phyloP scores from a whole-genome alignment of 2,888 invertebrate genomes.

The Caenorhabditis auriculariae region DNA sequence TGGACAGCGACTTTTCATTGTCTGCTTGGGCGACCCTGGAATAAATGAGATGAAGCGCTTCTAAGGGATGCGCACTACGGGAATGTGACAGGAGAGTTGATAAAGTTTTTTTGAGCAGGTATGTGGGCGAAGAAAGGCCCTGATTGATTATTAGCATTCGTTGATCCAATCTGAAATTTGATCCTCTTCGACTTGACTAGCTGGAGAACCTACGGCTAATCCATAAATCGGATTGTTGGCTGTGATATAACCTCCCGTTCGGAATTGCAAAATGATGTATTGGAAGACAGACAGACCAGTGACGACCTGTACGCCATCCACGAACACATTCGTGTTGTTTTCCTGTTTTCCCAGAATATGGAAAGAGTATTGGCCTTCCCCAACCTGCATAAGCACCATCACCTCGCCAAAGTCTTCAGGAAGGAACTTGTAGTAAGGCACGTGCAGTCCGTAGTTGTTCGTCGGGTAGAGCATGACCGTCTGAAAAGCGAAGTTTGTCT shows the following conservation, averaged over 20 bases:
- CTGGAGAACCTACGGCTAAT: slow-evolving; percentile 3
- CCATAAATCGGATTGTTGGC: slow-evolving; percentile 7
- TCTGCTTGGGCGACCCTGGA: slow-evolving; percentile 6
- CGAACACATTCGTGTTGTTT: neutral
- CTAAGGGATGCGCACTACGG: neutral
- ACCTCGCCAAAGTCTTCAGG: slow-evolving; percentile 13
- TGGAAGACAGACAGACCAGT: neutral
- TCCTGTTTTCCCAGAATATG: neutral
- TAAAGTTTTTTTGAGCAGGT: slow-evolving; percentile 4
- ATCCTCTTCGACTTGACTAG: neutral
- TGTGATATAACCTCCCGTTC: slow-evolving; percentile 2
- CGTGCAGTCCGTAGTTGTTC: neutral
- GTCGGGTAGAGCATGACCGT: slow-evolving; percentile 13
- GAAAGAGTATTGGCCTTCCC: neutral
- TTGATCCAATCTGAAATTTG: slow-evolving; percentile 6
- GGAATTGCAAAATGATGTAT: slow-evolving; percentile 1
- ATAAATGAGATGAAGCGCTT: neutral
- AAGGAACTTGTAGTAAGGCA: slow-evolving; percentile 10
- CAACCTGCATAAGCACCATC: slow-evolving; percentile 7
- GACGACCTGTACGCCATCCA: neutral
- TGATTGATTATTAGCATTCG: slow-evolving; percentile 2
- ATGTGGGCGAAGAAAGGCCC: slow-evolving; percentile 11
- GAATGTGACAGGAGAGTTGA: slow-evolving; percentile 2
- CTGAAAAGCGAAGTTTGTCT: neutral
- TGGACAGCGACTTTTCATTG: slow-evolving; percentile 6